A percentile compares a stretch with the other conserved stretches of the same genome.
phyloP scores from a whole-genome alignment of 2,888 invertebrate species.

The Panzeria rudis region DNA sequence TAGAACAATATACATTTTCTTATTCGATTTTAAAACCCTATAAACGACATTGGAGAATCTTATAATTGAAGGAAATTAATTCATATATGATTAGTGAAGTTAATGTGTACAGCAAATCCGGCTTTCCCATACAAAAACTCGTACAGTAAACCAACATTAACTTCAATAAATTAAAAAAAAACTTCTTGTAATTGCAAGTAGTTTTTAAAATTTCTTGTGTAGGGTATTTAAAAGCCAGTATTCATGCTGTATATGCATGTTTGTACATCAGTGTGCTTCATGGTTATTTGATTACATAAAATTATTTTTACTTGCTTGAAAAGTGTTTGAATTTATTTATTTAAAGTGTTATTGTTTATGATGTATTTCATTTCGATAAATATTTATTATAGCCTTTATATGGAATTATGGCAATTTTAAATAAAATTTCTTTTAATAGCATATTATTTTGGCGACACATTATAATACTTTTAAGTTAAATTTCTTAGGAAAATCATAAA shows the following conservation, averaged over 20 bases:
- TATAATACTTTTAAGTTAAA: conserved; percentile 60
- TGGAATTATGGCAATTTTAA: conserved; percentile 36
- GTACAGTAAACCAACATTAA: no score
- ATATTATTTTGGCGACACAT: conserved; percentile 65
- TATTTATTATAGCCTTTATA: conserved; percentile 46
- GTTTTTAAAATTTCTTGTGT: conserved; percentile 4
- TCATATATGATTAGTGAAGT: no score
- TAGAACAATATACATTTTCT: neutral
- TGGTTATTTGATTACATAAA: neutral
- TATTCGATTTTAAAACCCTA: neutral
- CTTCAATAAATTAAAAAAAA: no score
- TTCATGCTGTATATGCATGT: neutral
- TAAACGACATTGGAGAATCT: no score
- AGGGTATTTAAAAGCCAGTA: neutral
- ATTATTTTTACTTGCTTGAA: conserved; percentile 33
- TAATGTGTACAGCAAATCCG: no score
- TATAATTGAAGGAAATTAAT: no score
- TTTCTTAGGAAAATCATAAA: neutral
- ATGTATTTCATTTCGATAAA: conserved; percentile 19
- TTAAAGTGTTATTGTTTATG: conserved; percentile 42
- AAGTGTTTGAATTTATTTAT: conserved; percentile 29
- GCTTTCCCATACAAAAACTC: no score
- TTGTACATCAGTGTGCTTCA: neutral
- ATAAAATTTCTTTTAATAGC: conserved; percentile 9
- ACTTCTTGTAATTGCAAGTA: no score